Evolutionary conservation across 1,140 invertebrate species (phyloP).

Genomic region (Drosophila pallidifrons): DNA sequence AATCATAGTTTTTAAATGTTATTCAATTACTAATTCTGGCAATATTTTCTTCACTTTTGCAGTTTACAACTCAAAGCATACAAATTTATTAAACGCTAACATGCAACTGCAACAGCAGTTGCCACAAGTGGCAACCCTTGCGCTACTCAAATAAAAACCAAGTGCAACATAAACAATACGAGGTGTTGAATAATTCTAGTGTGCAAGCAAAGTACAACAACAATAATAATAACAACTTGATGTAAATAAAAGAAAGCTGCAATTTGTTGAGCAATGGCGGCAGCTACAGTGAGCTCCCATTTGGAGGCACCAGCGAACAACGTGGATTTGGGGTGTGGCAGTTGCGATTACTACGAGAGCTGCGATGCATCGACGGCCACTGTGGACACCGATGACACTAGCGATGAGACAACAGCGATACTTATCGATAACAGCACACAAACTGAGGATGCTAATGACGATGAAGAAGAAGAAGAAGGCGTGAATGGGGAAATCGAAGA

Average conservation of each 20-base stretch:
- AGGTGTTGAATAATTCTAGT: background rate
- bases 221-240: background rate
- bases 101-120: background rate
- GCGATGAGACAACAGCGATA: slow-evolving; percentile 37
- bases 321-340: slow-evolving; percentile 62
- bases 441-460: slow-evolving; percentile 55
- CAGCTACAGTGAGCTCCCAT: slow-evolving; percentile 60
- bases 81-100: background rate
- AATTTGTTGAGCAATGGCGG: slow-evolving; percentile 56
- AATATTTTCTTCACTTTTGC: background rate
- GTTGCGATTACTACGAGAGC: slow-evolving; percentile 61
- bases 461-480: slow-evolving; percentile 20
- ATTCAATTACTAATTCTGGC: too few species aligned
- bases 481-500: background rate
- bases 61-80: background rate
- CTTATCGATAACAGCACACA: slow-evolving; percentile 74
- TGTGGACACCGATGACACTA: background rate
- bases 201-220: background rate
- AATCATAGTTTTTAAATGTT: too few species aligned
- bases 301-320: slow-evolving; percentile 43
- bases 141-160: background rate
- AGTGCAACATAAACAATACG: slow-evolving; percentile 1
- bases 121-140: background rate
- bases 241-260: background rate
- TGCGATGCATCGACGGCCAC: slow-evolving; percentile 15